Conservation (phyloP, 2,797 vertebrate genomes). For the Phataginus tetradactyla region DNA sequence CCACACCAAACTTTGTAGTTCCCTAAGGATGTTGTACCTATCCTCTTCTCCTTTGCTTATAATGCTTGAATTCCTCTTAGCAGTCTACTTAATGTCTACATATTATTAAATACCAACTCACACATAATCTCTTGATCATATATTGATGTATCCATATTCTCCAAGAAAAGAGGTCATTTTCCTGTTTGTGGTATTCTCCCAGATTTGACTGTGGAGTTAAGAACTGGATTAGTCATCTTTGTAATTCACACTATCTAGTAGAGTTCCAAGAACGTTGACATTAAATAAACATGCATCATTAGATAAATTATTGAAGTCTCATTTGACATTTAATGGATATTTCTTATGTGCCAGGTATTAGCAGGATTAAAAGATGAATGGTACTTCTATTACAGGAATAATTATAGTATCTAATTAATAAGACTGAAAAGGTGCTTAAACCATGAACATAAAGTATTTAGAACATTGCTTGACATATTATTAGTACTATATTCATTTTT, state of each 20-base stretch:
- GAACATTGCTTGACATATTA: background rate
- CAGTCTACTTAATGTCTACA: background rate
- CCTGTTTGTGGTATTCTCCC: background rate
- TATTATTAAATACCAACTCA: background rate
- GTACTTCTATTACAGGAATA: background rate
- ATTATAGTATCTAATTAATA: background rate
- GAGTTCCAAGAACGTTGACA: background rate
- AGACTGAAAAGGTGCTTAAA: slow-evolving; percentile 1
- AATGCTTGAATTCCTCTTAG: background rate
- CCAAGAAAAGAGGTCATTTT: background rate
- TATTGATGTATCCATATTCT: background rate
- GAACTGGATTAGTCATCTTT: background rate
- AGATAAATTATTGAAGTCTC: background rate
- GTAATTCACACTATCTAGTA: background rate
- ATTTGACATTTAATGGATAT: background rate
- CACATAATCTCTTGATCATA: background rate
- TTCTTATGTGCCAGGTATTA: background rate
- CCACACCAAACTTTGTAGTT: background rate
- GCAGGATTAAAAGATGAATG: background rate
- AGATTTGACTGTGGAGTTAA: background rate
- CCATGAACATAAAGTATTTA: background rate
- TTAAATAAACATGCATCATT: background rate
- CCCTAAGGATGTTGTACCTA: background rate
- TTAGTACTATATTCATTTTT: background rate
- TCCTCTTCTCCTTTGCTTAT: background rate